phyloP scores from a whole-genome alignment of 2,797 vertebrate genomes.

The Acrossocheilus fasciatus region DNA sequence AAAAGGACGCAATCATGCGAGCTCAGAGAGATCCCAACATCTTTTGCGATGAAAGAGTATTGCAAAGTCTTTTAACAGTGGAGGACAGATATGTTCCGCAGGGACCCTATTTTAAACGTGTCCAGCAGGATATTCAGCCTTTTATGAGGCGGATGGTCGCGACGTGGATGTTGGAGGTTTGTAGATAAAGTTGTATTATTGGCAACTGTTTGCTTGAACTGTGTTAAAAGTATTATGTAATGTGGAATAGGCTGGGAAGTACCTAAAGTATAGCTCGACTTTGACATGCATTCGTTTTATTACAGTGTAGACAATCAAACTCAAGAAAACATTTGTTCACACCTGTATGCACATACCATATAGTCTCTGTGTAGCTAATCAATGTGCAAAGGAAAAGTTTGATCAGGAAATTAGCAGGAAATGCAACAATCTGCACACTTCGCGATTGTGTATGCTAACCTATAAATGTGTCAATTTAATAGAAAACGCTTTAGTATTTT shows the following conservation, averaged over 20 bases:
- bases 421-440: constrained; percentile 7
- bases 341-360: background rate
- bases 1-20: constrained; percentile 85
- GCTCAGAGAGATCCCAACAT: constrained; percentile 88
- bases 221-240: background rate
- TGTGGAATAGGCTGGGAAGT: background rate
- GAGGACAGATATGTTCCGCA: constrained; percentile 92
- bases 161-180: constrained; percentile 98
- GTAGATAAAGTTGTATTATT: constrained; percentile 51
- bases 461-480: constrained; percentile 63
- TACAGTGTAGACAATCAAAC: background rate
- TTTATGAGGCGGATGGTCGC: constrained; percentile 95
- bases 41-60: constrained; percentile 88
- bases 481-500: constrained; percentile 39
- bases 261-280: background rate
- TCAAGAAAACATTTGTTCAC: background rate
- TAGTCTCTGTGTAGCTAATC: background rate
- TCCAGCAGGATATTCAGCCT: constrained; percentile 94
- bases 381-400: constrained; percentile 2
- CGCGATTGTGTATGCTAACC: background rate
- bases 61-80: constrained; percentile 89
- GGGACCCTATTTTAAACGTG: constrained; percentile 91
- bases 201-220: background rate
- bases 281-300: background rate
- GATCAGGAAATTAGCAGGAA: constrained; percentile 35